A percentile compares a stretch with the other conserved stretches of the same genome.
Evolutionary conservation across 2,888 invertebrate genomes (phyloP).

Genomic region (Polylopha cassiicola): DNA sequence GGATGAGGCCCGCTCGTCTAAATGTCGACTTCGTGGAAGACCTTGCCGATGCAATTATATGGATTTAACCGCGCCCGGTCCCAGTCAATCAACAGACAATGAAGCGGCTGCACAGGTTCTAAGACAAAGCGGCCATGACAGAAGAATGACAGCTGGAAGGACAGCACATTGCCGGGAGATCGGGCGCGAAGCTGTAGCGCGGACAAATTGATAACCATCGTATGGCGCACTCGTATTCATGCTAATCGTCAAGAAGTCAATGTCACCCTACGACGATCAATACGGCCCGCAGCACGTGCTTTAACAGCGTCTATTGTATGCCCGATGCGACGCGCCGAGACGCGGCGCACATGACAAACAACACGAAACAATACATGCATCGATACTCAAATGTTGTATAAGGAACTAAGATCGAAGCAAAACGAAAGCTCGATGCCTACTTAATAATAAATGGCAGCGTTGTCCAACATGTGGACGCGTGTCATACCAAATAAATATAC

Average conservation of each 20-base stretch:
- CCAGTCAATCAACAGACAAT: conserved; percentile 57
- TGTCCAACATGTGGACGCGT: conserved; percentile 52
- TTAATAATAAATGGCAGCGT: conserved; percentile 56
- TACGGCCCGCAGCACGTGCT: conserved; percentile 69
- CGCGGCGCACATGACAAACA: conserved; percentile 68
- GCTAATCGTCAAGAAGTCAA: conserved; percentile 60
- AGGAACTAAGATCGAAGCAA: conserved; percentile 44
- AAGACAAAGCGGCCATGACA: conserved; percentile 51
- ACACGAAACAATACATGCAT: conserved; percentile 65
- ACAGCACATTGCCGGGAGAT: conserved; percentile 61
- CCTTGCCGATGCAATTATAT: conserved; percentile 62
- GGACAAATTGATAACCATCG: conserved; percentile 70
- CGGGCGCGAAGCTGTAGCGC: conserved; percentile 36
- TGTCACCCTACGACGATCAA: conserved; percentile 61
- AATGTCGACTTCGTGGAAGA: conserved; percentile 64
- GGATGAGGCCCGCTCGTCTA: conserved; percentile 51
- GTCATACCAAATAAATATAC: conserved; percentile 55
- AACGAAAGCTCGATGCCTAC: conserved; percentile 54
- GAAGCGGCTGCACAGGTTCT: conserved; percentile 42
- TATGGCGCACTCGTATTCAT: conserved; percentile 48
- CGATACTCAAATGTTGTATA: conserved; percentile 60
- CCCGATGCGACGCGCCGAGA: conserved; percentile 53
- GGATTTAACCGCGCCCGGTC: conserved; percentile 51
- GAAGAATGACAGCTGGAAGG: conserved; percentile 49
- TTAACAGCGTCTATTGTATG: conserved; percentile 66